Evolutionary conservation across 2,888 invertebrate genomes (phyloP).

Genomic region (Cosmia trapezina): DNA sequence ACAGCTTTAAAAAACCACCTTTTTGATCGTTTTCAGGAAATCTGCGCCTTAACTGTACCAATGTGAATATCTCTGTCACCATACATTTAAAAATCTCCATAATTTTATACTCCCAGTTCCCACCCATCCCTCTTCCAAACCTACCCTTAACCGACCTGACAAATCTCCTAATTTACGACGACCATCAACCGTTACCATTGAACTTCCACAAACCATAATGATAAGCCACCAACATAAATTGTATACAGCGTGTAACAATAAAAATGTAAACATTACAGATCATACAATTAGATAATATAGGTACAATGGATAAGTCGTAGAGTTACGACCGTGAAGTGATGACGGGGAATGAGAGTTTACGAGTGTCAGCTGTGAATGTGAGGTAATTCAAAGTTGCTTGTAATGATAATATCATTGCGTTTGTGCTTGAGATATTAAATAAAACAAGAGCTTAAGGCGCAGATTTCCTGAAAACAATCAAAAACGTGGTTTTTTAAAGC

Average conservation of each 20-base stretch:
- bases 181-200: constrained; percentile 42
- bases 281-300: constrained; percentile 62
- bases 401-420: background rate
- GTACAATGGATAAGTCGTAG: constrained; percentile 60
- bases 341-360: constrained; percentile 47
- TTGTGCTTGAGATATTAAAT: constrained; percentile 3
- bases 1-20: too few species aligned
- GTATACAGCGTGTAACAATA: constrained; percentile 59
- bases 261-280: constrained; percentile 67
- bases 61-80: background rate
- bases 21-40: too few species aligned
- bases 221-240: constrained; percentile 63
- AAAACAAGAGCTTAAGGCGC: background rate
- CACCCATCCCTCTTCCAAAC: constrained; percentile 23
- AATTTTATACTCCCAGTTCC: background rate
- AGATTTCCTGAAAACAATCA: too few species aligned
- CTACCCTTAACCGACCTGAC: constrained; percentile 19
- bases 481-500: too few species aligned
- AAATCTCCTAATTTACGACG: constrained; percentile 56
- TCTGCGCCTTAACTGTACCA: too few species aligned
- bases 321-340: constrained; percentile 62
- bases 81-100: background rate
- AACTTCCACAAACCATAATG: constrained; percentile 48
- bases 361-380: constrained; percentile 27
- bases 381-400: background rate